Percentiles rank a stretch among this genome's conserved stretches.
Conservation (phyloP, 2,888 invertebrate genomes). For the Amphipoea lucens region DNA sequence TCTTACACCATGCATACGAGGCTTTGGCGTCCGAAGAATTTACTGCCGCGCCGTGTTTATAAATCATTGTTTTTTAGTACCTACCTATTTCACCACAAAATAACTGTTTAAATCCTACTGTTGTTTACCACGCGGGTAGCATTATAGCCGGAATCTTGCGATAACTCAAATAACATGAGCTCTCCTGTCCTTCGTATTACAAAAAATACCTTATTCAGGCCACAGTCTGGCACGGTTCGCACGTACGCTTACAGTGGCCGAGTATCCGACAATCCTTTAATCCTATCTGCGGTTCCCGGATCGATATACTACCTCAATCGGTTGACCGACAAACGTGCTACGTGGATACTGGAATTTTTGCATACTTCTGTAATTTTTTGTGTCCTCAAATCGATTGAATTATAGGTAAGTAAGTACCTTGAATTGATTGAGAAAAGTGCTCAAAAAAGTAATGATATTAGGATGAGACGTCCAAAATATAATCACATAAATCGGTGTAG, state of each 20-base stretch:
- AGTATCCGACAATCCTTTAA: slow-evolving; percentile 27
- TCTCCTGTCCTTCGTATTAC: not conserved
- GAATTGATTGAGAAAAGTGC: not conserved
- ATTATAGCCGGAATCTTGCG: not conserved
- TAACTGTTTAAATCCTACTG: too few species aligned
- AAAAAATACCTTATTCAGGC: slow-evolving; percentile 1
- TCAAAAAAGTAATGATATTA: not conserved
- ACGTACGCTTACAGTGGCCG: not conserved
- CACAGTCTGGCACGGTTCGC: not conserved
- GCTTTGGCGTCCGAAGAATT: too few species aligned
- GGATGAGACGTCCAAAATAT: not conserved
- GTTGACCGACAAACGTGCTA: not conserved
- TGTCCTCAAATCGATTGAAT: too few species aligned
- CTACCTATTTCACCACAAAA: not conserved
- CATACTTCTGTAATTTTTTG: too few species aligned
- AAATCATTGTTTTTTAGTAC: not conserved
- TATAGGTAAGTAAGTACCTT: too few species aligned
- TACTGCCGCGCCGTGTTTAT: not conserved
- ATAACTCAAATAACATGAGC: not conserved
- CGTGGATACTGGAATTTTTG: not conserved
- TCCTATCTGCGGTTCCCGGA: slow-evolving; percentile 5
- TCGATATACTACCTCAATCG: slow-evolving; percentile 9
- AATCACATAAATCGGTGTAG: too few species aligned
- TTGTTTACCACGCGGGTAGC: not conserved
- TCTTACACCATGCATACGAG: not conserved